A percentile compares a stretch with the other conserved stretches of the same genome.
Evolutionary conservation across 2,797 vertebrate species (phyloP).

Genomic region (Myotis pilosus): DNA sequence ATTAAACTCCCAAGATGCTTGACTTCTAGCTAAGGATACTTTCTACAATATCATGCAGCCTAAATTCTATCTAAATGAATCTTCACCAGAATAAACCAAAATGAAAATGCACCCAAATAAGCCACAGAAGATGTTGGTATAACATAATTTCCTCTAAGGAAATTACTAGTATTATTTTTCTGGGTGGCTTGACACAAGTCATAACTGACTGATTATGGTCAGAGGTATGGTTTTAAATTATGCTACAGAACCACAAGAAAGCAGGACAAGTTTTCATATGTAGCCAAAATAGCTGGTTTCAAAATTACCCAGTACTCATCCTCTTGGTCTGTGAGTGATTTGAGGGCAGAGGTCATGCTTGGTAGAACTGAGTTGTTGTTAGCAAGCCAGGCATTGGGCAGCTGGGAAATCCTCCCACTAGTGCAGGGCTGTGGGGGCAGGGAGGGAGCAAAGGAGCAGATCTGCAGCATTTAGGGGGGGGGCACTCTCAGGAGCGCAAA

Average conservation of each 20-base stretch:
- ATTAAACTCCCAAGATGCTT: not conserved
- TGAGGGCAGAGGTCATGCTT: not conserved
- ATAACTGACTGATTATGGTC: conserved; percentile 29
- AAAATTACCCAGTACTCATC: not conserved
- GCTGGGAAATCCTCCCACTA: not conserved
- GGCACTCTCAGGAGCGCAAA: not conserved
- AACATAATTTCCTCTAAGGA: conserved; percentile 52
- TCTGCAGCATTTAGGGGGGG: not conserved
- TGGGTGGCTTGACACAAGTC: conserved; percentile 4
- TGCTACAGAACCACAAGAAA: conserved; percentile 37
- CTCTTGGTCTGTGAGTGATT: not conserved
- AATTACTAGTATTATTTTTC: conserved; percentile 29
- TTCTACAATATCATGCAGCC: not conserved
- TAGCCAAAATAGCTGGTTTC: not conserved
- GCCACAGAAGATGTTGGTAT: not conserved
- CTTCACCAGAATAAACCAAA: not conserved
- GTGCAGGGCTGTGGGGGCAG: not conserved
- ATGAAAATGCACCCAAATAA: conserved; percentile 22
- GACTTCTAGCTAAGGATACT: conserved; percentile 1
- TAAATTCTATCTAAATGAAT: not conserved
- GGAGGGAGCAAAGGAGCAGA: not conserved
- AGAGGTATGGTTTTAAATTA: not conserved
- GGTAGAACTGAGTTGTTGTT: not conserved
- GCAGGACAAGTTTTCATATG: not conserved
- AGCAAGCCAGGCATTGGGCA: not conserved